Conservation (phyloP, 1,140 invertebrate species). For the Cydia amplana region DNA sequence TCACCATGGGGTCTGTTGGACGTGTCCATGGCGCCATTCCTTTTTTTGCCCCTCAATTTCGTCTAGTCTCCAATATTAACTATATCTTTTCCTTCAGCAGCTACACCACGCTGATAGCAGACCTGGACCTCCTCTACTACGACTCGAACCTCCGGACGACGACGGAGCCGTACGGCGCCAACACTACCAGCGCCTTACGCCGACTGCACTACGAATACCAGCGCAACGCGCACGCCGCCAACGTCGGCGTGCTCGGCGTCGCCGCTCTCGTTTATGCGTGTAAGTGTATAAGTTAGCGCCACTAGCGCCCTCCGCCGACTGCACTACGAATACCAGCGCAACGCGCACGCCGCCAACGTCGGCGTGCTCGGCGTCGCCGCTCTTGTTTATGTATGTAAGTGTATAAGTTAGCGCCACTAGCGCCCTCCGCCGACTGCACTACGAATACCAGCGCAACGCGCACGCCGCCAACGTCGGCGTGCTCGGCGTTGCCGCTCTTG, state of each 20-base stretch:
- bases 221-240: conserved; percentile 64
- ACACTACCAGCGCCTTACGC: conserved; percentile 15
- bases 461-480: conserved; percentile 74
- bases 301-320: conserved; percentile 19
- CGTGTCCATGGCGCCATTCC: conserved; percentile 80
- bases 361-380: conserved; percentile 74
- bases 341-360: conserved; percentile 71
- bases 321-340: conserved; percentile 40
- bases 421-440: conserved; percentile 38
- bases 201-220: conserved; percentile 53
- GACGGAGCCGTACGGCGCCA: not conserved
- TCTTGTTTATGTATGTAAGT: conserved; percentile 78
- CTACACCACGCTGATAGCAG: not conserved
- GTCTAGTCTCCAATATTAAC: not conserved
- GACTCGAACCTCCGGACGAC: not conserved
- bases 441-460: conserved; percentile 39
- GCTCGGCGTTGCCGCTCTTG: conserved; percentile 72
- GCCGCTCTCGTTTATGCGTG: conserved; percentile 75
- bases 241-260: conserved; percentile 74
- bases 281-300: conserved; percentile 58
- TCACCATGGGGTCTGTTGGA: conserved; percentile 57
- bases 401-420: conserved; percentile 28
- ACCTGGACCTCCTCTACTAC: not conserved
- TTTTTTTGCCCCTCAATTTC: too few relatives aligned
- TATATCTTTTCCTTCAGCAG: not conserved